Base-by-base conservation (phyloP, 1,140 invertebrate genomes). In the Mactra quadrangularis region DNA sequence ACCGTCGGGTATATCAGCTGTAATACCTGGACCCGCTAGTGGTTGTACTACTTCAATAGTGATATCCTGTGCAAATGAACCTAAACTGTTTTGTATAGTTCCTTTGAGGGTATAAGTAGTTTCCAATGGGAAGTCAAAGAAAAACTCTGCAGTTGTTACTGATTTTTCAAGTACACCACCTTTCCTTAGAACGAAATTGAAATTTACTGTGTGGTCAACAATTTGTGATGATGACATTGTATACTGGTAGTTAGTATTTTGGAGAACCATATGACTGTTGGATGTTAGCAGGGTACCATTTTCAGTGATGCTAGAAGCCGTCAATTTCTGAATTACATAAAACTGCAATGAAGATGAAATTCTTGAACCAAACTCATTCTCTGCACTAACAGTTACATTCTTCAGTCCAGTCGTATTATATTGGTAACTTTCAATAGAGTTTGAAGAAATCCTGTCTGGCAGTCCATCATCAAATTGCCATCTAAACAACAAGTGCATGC, bases 341-440 rank as follows among this genome's bases (percentile, higher is more conserved):
- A 76, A 66, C 17, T 3, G 38, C 59, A 71, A 22, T 59, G 62
- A 1, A 33, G 33, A 19, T 53, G 55, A 62, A 47, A 59, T 75
- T 17, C 70, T 35, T 60, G 57, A 76, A 50, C 59, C 60, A 31
- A 84, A 29, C 1, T 17, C 66, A 41, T 62, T 84, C 31, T 15
- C 41, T 13, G 62, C 72, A 25, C 38, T 77, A 52, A 77, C 52
- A 35, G 45, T 77, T 13, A 17, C 33, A 25, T 38, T 25, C 41
- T 77, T 77, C 50, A 19, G 38, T 55, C 82, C 74, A 22, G 17
- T 27, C 22, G 74, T 71, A 9, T 33, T 52, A 17, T 57, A 84
- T 3, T 19, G 33, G 33, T 71, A 53, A 25, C 31, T 25, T n/a
- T 29, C 35, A 19, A 35, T 22, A 52, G 64, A 22, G 45, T 57